A percentile compares a stretch with the other conserved stretches of the same genome.
Evolutionary conservation across 2,797 vertebrate species (phyloP).

Genomic region (Chanos chanos): DNA sequence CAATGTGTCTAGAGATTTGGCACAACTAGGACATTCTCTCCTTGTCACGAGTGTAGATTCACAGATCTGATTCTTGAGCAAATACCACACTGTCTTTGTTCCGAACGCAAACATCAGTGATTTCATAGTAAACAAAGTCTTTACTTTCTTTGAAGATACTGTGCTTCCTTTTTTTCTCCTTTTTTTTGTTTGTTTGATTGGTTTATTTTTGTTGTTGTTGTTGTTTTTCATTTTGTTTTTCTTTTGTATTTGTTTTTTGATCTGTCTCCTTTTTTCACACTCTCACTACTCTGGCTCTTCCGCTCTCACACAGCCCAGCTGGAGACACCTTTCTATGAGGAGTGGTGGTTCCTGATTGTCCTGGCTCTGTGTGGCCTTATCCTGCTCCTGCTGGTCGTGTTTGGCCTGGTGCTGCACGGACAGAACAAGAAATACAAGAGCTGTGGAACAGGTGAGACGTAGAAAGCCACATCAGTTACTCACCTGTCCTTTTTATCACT

Average conservation of each 20-base stretch:
- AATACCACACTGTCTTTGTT: neutral
- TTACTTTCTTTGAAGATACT: too few species aligned
- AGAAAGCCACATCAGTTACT: neutral
- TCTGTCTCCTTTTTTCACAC: too few species aligned
- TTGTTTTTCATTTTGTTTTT: neutral
- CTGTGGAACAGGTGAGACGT: constrained; percentile 75
- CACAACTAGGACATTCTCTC: constrained; percentile 34
- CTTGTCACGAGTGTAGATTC: constrained; percentile 21
- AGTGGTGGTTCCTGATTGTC: constrained; percentile 97
- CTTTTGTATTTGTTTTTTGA: too few species aligned
- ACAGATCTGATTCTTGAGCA: constrained; percentile 15
- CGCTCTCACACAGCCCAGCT: constrained; percentile 70
- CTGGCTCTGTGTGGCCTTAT: constrained; percentile 86
- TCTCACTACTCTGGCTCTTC: too few species aligned
- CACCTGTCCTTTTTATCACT: neutral
- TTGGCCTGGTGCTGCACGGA: constrained; percentile 81
- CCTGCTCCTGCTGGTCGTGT: constrained; percentile 82
- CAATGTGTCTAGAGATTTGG: constrained; percentile 21
- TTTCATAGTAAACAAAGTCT: too few species aligned
- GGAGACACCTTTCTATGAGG: constrained; percentile 86
- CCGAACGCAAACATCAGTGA: too few species aligned
- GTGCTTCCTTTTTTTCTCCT: neutral
- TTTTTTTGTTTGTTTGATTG: neutral
- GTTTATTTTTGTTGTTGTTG: too few species aligned
- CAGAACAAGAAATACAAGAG: constrained; percentile 85